Evolutionary conservation across 92 coral and sea anemone species (phyloP), one percentile per base, ranked within the genome.

Genomic region (Desmophyllum pertusum): DNA sequence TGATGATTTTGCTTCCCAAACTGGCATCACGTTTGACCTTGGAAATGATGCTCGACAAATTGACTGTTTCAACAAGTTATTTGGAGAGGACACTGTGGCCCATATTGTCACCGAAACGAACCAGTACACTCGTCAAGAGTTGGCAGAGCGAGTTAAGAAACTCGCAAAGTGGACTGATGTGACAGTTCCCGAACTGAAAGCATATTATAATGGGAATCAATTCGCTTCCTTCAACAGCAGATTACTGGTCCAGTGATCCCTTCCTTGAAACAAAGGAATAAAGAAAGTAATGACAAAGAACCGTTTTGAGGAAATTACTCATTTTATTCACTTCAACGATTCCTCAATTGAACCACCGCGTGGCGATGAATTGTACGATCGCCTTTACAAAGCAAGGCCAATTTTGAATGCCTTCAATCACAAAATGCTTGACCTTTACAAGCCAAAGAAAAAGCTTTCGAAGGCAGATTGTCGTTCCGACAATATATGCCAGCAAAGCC

Each of bases 401-500:
- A 59, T 81, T 27, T 38, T 86, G 59, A 33, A 62, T 31, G 33
- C 74, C 57, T 50, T 89, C 64, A 25, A 62, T 61, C 45, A 70
- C 27, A 84, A 84, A 36, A 46, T 84, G 59, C 81, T 57, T 33
- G 45, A 19, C 64, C 52, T 63, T 53, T 88, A 67, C 66, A n/a
- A 62, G 19, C 92, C 85, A 8, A 46, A 17, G 3, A 82, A 87
- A 73, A 78, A 86, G 37, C 71, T 90, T 39, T 75, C 90, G 81
- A 85, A 61, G 91, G 90, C 25, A 78, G 91, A 81, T 67, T 89
- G 37, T 86, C 89, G 25, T 92, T 92, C 61, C 33, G 83, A 35
- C 89, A 89, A 75, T 83, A 89, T 59, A 83, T 92, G 88, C 95
- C 89, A 33, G 87, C 83, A 1, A 88, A 91, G 43, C 92, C 92